These are phyloP conservation scores for Trichonephila clavipes DNA, from an alignment of 1,140 invertebrate species.

Conservation along the genomic window DNA sequence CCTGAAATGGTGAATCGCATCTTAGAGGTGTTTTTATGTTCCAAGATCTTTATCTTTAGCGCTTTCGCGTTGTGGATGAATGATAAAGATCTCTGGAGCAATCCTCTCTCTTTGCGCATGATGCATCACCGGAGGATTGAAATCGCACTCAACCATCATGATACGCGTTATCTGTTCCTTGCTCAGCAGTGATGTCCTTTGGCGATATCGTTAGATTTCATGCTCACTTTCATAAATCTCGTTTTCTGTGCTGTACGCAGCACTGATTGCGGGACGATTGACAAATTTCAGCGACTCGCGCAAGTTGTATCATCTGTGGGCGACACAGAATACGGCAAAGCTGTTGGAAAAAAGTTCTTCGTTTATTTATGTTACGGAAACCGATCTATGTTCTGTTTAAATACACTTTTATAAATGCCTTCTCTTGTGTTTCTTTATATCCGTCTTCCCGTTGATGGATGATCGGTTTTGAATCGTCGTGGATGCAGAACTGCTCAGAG, in stretches of 20 bases:
- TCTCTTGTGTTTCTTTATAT: too few relatives aligned
- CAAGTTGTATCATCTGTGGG: too few relatives aligned
- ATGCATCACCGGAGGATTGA: conserved; percentile 61
- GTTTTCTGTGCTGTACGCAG: not conserved
- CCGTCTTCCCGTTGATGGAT: too few relatives aligned
- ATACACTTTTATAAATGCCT: too few relatives aligned
- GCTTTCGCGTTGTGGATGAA: conserved; percentile 64
- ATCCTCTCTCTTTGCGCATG: conserved; percentile 62
- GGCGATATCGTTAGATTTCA: not conserved
- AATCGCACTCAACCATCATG: conserved; percentile 42
- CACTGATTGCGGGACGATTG: not conserved
- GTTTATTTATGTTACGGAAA: too few relatives aligned
- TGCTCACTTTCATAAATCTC: not conserved
- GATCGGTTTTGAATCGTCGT: too few relatives aligned
- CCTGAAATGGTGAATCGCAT: conserved; percentile 31
- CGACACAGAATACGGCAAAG: too few relatives aligned
- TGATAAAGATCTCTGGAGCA: conserved; percentile 49
- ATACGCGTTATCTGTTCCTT: conserved; percentile 38
- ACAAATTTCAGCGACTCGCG: not conserved
- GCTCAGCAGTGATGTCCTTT: conserved; percentile 14
- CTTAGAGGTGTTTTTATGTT: conserved; percentile 61
- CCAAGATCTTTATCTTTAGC: conserved; percentile 70
- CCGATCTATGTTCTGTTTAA: too few relatives aligned
- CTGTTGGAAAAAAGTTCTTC: too few relatives aligned
- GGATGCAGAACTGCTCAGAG: too few relatives aligned